Percentiles rank a stretch among this genome's conserved stretches.
Conservation (phyloP, 1,140 invertebrate species). For the Dryas iulia region DNA sequence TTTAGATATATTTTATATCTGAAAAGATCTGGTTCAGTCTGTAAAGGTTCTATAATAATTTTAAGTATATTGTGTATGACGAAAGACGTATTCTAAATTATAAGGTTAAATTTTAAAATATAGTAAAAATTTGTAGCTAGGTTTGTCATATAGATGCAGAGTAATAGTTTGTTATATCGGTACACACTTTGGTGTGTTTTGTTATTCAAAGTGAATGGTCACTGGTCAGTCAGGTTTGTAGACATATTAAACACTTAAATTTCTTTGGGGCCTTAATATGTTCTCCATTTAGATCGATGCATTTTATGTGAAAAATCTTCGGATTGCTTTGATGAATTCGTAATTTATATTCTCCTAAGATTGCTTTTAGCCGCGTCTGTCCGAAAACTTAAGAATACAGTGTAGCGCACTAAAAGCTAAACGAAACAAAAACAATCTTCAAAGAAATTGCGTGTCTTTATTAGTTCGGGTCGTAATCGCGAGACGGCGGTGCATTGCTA, state of each 20-base stretch:
- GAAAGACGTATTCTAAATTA: constrained; percentile 2
- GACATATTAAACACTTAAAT: not conserved
- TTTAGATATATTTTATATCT: not conserved
- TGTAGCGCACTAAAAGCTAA: too few species aligned
- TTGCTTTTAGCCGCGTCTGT: not conserved
- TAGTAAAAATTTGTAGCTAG: constrained; percentile 11
- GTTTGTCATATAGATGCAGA: constrained; percentile 16
- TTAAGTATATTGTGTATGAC: constrained; percentile 3
- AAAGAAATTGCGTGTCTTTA: not conserved
- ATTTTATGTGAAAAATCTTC: not conserved
- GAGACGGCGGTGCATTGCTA: not conserved
- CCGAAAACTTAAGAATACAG: not conserved
- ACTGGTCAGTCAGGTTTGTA: not conserved
- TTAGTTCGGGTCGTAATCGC: not conserved
- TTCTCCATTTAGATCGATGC: not conserved
- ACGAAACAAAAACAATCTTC: not conserved
- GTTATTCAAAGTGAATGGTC: not conserved
- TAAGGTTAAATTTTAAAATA: not conserved
- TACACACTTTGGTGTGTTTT: not conserved
- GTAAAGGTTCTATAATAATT: not conserved
- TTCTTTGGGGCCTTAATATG: not conserved
- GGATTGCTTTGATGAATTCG: not conserved
- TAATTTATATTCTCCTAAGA: not conserved
- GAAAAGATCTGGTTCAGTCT: constrained; percentile 12
- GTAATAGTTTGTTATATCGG: constrained; percentile 1